Base-by-base conservation (phyloP, 1,140 invertebrate species). In the Marisa cornuarietis region DNA sequence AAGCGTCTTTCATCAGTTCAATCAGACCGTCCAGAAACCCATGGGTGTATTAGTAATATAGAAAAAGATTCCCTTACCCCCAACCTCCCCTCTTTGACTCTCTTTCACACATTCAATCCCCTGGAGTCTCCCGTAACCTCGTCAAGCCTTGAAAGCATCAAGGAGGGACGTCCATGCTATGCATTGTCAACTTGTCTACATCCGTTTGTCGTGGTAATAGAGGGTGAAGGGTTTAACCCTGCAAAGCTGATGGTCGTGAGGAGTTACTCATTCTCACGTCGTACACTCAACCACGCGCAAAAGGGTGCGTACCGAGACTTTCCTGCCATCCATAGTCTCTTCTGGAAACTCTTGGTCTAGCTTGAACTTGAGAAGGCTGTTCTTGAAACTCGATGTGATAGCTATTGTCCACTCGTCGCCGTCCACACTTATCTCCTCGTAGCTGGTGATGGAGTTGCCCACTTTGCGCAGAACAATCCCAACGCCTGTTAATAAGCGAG, bases 321-420 rank as follows among this genome's bases (percentile, higher is more conserved):
- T 94, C 66, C 95, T 92, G 14, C 96, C 96, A 89, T 97, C 96
- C 24, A 95, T 92, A 13, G 96, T 97, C 83, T 94, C 94, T 86
- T 97, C 95, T 16, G 96, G 95, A 89, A 97, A 96, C 88, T 96
- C 95, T 83, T 95, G 94, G 42, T 94, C 95, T 9, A 96, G 92
- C 81, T 92, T 95, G 91, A 97, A 98, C 82, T 93, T 94, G 68
- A 95, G 93, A 78, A 94, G 92, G 0, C 94, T 93, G 83, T 93
- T 96, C 89, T 97, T 97, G 90, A 97, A 96, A 3, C 95, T 95
- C 16, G 96, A 96, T 8, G 92, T 93, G 5, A 96, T 96, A 81
- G 94, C 94, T 58, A 97, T 85, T 2, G 93, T 93, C 91, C 94
- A 97, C 8, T 90, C 85, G 83, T 93, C 95, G 75, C 94, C 94